Conservation (phyloP, 2,888 invertebrate genomes). For the Pachydiplax longipennis region DNA sequence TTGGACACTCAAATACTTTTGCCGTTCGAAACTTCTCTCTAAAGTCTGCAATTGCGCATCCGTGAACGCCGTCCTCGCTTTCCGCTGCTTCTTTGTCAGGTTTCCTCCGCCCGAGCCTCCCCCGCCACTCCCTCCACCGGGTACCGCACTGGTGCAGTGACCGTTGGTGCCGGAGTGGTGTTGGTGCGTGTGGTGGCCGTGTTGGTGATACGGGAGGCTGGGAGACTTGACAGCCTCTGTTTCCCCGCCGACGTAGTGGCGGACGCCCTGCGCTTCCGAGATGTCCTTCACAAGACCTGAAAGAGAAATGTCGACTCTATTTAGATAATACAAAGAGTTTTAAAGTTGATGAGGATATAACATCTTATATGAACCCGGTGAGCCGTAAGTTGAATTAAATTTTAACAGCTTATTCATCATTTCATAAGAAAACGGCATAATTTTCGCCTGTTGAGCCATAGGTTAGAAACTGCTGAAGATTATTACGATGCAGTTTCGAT, state of each 20-base stretch:
- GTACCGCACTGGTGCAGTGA: conserved; percentile 79
- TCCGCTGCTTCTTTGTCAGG: conserved; percentile 91
- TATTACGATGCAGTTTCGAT: no score
- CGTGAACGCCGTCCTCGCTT: conserved; percentile 97
- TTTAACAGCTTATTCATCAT: no score
- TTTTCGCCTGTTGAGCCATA: no score
- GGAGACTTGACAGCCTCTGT: conserved; percentile 12
- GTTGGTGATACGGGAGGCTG: conserved; percentile 5
- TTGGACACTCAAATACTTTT: conserved; percentile 96
- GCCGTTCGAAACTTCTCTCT: conserved; percentile 96
- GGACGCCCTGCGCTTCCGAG: conserved; percentile 7
- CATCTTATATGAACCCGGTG: no score
- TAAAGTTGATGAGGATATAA: no score
- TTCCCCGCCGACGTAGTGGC: conserved; percentile 21
- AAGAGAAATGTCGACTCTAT: background rate
- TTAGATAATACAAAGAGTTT: background rate
- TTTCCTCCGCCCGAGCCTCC: conserved; percentile 58
- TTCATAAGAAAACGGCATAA: no score
- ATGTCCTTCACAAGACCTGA: conserved; percentile 47
- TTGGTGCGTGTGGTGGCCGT: conserved; percentile 4
- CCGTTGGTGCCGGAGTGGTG: conserved; percentile 59
- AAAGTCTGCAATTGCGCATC: conserved; percentile 96
- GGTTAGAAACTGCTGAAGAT: no score
- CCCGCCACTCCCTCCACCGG: conserved; percentile 55
- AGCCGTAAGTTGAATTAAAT: no score